These are phyloP conservation scores for Callaeas wilsoni DNA, from an alignment of 2,113 vertebrate genomes.

Conservation along the genomic window DNA sequence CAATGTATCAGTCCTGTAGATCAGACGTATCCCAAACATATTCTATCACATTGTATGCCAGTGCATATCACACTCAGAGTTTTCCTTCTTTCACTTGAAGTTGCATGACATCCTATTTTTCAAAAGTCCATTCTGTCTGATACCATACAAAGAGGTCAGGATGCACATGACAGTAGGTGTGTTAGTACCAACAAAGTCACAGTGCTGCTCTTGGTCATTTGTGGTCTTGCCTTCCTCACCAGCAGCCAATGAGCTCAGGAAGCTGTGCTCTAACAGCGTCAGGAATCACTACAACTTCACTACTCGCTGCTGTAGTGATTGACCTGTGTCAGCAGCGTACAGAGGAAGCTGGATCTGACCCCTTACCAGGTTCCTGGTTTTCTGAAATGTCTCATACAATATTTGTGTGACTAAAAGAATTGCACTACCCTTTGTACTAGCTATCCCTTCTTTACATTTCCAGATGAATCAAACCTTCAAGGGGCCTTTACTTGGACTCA, in stretches of 20 bases:
- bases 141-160: background rate
- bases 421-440: background rate
- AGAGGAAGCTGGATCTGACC: background rate
- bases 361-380: background rate
- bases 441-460: background rate
- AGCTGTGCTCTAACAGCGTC: background rate
- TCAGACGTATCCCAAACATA: background rate
- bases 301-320: background rate
- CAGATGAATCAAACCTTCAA: background rate
- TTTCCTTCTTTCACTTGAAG: background rate
- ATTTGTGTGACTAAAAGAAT: background rate
- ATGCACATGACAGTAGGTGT: background rate
- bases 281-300: background rate
- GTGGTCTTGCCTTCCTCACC: background rate
- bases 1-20: background rate
- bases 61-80: background rate
- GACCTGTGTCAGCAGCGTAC: background rate
- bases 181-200: background rate
- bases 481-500: background rate
- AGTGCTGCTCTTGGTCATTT: background rate
- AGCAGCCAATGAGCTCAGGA: background rate
- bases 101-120: background rate
- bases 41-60: background rate
- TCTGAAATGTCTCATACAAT: background rate
- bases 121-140: background rate